A percentile compares a stretch with the other conserved stretches of the same genome.
Conservation (phyloP, 2,113 vertebrate species). For the Pan paniscus region DNA sequence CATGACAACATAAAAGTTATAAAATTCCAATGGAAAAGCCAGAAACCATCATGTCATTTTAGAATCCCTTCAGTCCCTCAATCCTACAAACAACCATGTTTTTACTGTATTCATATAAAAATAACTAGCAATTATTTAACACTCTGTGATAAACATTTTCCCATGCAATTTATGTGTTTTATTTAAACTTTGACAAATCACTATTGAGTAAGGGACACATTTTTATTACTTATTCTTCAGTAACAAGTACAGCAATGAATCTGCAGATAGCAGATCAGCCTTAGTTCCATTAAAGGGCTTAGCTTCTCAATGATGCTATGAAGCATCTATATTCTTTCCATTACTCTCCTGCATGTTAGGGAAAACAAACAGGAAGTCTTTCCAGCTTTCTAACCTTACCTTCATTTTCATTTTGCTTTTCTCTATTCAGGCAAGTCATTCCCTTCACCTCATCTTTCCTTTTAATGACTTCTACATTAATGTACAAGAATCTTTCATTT, state of each 20-base stretch:
- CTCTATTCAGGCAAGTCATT: not conserved
- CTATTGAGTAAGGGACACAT: not conserved
- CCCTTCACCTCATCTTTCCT: not conserved
- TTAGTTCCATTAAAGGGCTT: not conserved
- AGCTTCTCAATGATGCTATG: not conserved
- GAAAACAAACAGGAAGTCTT: not conserved
- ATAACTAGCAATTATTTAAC: not conserved
- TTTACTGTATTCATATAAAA: not conserved
- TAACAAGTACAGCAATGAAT: not conserved
- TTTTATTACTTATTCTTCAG: not conserved
- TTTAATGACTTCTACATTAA: not conserved
- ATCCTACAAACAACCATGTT: not conserved
- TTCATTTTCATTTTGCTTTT: too few relatives aligned
- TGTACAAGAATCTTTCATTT: not conserved
- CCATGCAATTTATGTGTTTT: not conserved
- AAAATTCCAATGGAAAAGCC: too few relatives aligned
- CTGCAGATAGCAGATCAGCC: not conserved
- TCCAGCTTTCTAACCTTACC: not conserved
- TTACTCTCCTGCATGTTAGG: not conserved
- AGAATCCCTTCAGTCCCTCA: not conserved
- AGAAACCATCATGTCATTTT: not conserved
- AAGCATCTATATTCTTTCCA: not conserved
- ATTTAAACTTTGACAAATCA: not conserved
- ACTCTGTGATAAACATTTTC: not conserved
- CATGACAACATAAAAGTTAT: not conserved